Evolutionary conservation across 2,888 invertebrate species (phyloP).

Genomic region (Rhyacophila evoluta): DNA sequence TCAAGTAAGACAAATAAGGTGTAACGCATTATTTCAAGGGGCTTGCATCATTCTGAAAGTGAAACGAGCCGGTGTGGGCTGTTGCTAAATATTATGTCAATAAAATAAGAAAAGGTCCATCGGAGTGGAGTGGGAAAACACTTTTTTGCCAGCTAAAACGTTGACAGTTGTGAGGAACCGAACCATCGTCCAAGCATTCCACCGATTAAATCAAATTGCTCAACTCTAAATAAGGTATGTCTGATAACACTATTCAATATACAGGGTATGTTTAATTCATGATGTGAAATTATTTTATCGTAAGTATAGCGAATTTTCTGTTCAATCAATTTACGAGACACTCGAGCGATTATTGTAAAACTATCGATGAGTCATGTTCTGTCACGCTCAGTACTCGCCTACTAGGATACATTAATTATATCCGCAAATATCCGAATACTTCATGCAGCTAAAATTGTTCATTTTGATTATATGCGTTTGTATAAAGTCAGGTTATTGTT

Average conservation of each 20-base stretch:
- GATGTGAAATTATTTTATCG: not conserved
- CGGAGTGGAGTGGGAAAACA: not conserved
- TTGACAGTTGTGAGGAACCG: slow-evolving; percentile 5
- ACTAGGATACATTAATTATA: no score
- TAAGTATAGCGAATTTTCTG: no score
- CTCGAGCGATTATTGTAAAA: not conserved
- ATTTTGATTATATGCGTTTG: no score
- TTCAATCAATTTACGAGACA: no score
- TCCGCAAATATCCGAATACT: no score
- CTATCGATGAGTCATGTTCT: not conserved
- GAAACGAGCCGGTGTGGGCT: not conserved
- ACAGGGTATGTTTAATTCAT: not conserved
- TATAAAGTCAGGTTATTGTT: not conserved
- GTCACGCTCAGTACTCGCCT: no score
- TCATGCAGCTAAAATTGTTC: no score
- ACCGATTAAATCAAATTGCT: not conserved
- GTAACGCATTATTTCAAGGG: slow-evolving; percentile 10
- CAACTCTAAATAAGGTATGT: slow-evolving; percentile 24
- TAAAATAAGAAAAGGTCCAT: slow-evolving; percentile 24
- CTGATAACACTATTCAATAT: not conserved
- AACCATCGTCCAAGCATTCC: not conserved
- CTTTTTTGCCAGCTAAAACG: not conserved
- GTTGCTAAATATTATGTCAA: slow-evolving; percentile 24
- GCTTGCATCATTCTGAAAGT: slow-evolving; percentile 19
- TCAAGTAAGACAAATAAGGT: slow-evolving; percentile 13